A percentile compares a stretch with the other conserved stretches of the same genome.
Conservation (phyloP, 2,113 vertebrate species). For the Hippocampus abdominalis region DNA sequence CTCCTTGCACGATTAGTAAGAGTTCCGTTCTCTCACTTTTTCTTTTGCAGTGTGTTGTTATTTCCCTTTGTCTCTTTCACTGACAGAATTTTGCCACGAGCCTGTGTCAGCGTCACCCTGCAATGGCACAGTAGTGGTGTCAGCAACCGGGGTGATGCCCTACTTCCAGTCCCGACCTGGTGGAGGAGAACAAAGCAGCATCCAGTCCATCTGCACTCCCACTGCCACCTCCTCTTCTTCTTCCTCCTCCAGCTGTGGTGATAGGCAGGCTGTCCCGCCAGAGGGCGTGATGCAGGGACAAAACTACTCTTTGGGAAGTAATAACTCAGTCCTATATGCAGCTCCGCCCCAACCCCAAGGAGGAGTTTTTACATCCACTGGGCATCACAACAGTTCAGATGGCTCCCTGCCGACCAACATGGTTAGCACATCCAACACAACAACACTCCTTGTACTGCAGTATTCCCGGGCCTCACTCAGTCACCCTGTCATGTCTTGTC, state of each 20-base stretch:
- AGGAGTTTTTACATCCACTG: conserved; percentile 48
- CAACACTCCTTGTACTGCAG: not conserved
- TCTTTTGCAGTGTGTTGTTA: not conserved
- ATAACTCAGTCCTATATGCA: conserved; percentile 63
- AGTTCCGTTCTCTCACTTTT: not conserved
- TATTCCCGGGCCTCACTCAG: not conserved
- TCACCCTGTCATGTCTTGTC: not conserved
- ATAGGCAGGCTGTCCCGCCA: conserved; percentile 70
- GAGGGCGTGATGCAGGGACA: conserved; percentile 70
- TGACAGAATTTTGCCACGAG: conserved; percentile 71
- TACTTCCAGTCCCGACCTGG: conserved; percentile 77
- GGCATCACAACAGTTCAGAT: conserved; percentile 62
- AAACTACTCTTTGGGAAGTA: conserved; percentile 70
- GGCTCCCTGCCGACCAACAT: conserved; percentile 43
- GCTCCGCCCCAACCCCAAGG: conserved; percentile 62
- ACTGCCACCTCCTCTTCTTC: conserved; percentile 31
- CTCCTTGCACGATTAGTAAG: not conserved
- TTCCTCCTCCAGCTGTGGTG: conserved; percentile 48
- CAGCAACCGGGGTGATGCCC: conserved; percentile 75
- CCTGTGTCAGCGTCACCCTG: conserved; percentile 63
- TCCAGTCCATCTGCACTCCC: conserved; percentile 36
- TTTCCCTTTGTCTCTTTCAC: not conserved
- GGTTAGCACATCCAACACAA: conserved; percentile 66
- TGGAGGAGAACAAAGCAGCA: conserved; percentile 57
- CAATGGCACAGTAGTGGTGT: conserved; percentile 61